Conservation (phyloP, 2,888 invertebrate species). For the Drosophila macrospina region DNA sequence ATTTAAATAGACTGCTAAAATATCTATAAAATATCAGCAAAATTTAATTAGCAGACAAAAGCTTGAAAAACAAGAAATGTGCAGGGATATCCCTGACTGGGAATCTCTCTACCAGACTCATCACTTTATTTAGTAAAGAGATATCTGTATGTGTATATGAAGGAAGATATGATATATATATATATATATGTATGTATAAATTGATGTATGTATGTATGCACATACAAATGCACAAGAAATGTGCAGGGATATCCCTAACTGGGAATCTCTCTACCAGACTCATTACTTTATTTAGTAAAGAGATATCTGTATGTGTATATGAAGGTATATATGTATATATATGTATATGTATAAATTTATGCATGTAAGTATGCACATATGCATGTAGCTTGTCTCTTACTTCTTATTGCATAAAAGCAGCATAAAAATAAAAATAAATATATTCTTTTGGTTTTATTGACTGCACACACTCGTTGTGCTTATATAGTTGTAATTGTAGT, state of each 20-base stretch:
- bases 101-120: no score
- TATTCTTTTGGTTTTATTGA: slow-evolving; percentile 65
- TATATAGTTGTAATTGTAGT: slow-evolving; percentile 43
- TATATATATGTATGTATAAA: neutral
- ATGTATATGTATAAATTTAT: neutral
- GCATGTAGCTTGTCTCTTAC: neutral
- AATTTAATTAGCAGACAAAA: no score
- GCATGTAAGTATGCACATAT: neutral
- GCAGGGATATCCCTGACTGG: no score
- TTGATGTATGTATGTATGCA: neutral
- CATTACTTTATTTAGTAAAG: neutral
- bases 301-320: neutral
- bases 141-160: no score
- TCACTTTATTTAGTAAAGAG: neutral
- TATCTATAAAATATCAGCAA: no score
- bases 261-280: no score
- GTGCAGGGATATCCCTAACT: no score
- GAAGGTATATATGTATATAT: no score
- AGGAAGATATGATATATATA: no score
- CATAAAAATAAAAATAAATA: slow-evolving; percentile 24
- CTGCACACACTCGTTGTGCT: slow-evolving; percentile 57
- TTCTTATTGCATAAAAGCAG: slow-evolving; percentile 1
- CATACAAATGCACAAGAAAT: no score
- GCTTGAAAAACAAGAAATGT: no score
- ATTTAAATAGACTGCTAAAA: no score